Base-by-base conservation (phyloP, 2,797 vertebrate genomes). In the Peromyscus attwateri region DNA sequence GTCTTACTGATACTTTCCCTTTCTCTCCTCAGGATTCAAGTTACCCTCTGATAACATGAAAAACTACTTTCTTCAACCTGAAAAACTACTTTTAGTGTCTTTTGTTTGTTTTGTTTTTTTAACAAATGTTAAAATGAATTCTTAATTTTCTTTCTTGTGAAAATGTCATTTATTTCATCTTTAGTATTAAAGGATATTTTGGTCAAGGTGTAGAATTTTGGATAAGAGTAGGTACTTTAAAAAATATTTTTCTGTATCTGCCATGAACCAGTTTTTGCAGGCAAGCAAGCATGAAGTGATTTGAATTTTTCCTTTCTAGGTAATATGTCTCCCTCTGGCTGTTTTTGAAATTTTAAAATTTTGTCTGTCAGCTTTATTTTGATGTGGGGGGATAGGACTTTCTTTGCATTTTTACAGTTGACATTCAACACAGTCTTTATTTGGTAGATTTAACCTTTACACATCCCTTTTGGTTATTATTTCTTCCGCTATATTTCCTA, bases 81-180 rank as follows among this genome's bases (percentile, higher is more conserved):
- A 95, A 95, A 55, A 92, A 64, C 43, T 93, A 70, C 14, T 71
- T 90, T 93, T 84, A 93, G 34, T 88, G 46, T 95, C 83, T 52
- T 70, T 87, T 92, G 4, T 87, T 55, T 10, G 68, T 68, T 66
- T 34, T 34, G 21, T 64, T 64, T 64, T 37, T 73, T 73, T 25
- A 37, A 40, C 29, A 37, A 25, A 95, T 79, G 6, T 71, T 92
- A 62, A 14, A 75, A 17, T 52, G n/a, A 75, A 73, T 76, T 85
- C 68, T 71, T 82, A 68, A 55, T 90, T 95, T 93, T 91, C n/a
- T 75, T 95, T 95, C n/a, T 68, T 66, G 92, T 91, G 37, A 87
- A 92, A 91, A 88, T 85, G 3, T 85, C n/a, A 76, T 57, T 71
- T 75, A 49, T 94, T 95, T 95, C 10, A 68, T 21, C 37, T 95